phyloP scores from a whole-genome alignment of 2,797 vertebrate species.

The Vespertilio murinus region DNA sequence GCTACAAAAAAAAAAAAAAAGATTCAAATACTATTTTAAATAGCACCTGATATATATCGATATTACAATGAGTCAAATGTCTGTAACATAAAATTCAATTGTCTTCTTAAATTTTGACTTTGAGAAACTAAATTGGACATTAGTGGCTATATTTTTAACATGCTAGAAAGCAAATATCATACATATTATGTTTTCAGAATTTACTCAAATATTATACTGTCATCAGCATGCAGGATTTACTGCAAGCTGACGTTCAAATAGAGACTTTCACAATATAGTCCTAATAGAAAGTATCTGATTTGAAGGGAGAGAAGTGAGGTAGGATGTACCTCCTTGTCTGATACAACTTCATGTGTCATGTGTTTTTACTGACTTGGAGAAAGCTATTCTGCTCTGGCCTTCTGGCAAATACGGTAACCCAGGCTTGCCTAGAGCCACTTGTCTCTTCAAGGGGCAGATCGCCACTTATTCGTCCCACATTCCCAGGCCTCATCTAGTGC shows the following conservation, averaged over 20 bases:
- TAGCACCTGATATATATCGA: background rate
- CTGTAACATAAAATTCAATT: slow-evolving; percentile 15
- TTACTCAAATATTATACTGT: background rate
- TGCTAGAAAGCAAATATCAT: background rate
- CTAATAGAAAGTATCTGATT: background rate
- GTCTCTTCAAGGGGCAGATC: background rate
- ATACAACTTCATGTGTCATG: background rate
- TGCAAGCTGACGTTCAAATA: background rate
- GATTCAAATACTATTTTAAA: background rate
- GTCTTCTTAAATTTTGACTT: slow-evolving; percentile 1
- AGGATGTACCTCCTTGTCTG: background rate
- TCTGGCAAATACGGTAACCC: background rate
- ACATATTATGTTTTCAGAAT: background rate
- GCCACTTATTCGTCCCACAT: background rate
- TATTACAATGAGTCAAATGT: background rate
- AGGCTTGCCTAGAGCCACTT: background rate
- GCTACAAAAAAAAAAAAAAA: background rate
- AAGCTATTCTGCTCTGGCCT: background rate
- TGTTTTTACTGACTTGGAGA: background rate
- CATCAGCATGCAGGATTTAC: background rate
- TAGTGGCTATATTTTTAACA: background rate
- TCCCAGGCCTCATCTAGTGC: background rate
- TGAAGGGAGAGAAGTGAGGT: background rate
- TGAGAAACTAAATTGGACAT: background rate
- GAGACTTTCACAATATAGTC: slow-evolving; percentile 32